These are phyloP conservation scores for Pseudobourletiella spinata DNA, from an alignment of 1,140 invertebrate genomes.

Conservation along the genomic window DNA sequence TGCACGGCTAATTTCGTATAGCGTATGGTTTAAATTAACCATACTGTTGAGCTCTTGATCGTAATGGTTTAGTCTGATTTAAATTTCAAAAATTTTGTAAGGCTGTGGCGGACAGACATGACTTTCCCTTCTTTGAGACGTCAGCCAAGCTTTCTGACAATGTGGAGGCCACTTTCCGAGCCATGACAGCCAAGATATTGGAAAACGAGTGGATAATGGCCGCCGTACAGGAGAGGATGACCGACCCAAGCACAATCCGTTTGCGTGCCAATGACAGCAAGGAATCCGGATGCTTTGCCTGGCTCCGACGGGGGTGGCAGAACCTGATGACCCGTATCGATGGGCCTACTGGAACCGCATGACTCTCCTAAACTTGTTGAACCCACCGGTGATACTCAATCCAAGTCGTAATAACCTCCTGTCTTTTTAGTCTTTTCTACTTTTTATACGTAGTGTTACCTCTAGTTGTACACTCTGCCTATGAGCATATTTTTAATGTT, in stretches of 20 bases:
- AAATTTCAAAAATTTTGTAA: too few relatives aligned
- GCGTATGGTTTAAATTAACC: neutral
- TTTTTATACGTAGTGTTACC: too few relatives aligned
- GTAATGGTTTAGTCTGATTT: too few relatives aligned
- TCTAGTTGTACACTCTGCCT: too few relatives aligned
- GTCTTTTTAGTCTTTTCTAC: too few relatives aligned
- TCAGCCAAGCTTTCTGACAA: slow-evolving; percentile 69
- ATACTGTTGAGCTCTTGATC: too few relatives aligned
- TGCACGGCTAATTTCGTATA: neutral
- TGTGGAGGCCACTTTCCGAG: slow-evolving; percentile 52
- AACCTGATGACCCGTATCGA: neutral
- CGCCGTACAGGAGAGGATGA: slow-evolving; percentile 7
- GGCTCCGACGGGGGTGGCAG: neutral
- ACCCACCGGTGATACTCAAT: too few relatives aligned
- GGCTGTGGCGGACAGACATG: slow-evolving; percentile 66
- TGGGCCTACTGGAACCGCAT: neutral
- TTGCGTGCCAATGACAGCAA: neutral
- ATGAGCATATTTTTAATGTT: too few relatives aligned
- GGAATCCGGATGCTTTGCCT: neutral
- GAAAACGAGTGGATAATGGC: slow-evolving; percentile 27
- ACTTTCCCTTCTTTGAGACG: slow-evolving; percentile 77
- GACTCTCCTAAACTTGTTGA: too few relatives aligned
- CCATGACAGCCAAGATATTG: slow-evolving; percentile 51
- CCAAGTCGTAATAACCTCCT: too few relatives aligned
- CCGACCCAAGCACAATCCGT: neutral